Evolutionary conservation across 2,888 invertebrate species (phyloP), one percentile per base, ranked within the genome.

Genomic region (Ctenicera cuprea): DNA sequence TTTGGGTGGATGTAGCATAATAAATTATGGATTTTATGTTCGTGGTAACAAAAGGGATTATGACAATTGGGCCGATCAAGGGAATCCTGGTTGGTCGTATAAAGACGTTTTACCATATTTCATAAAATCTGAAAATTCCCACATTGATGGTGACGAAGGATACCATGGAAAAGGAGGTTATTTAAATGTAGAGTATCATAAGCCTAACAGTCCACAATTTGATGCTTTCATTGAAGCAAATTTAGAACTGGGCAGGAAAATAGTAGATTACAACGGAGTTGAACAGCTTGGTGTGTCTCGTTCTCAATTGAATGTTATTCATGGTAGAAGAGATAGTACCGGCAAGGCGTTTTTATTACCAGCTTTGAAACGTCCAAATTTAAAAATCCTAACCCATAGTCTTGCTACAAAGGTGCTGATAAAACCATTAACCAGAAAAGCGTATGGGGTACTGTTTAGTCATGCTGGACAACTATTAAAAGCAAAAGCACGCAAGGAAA

Each of bases 301-400:
- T 70, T 83, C 91, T 3, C 93, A 92, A 83, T 88, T 90, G 0
- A 93, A 91, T 59, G 88, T 92, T 79, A 88, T 91, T 57, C 88
- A 90, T 63, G 95, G 95, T 0, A 89, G 92, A 71, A 88, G 95
- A 71, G 93, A 94, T 78, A 95, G 94, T 83, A 91, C 93, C 0
- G 90, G 92, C 2, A 94, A 93, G 82, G 94, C 95, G 0, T 95
- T 94, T 84, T 86, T 95, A 12, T 89, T 90, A 77, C 94, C 95
- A 0, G 89, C 92, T 4, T 86, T 90, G 11, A 83, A 88, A 7
- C 88, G 94, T 26, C 80, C 82, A 7, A 95, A 95, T 82, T 88
- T 95, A 12, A 90, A 92, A 83, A 89, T 95, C 0, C 90, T 93
- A 0, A 92, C 92, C 84, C 88, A 89, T 77, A 91, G 94, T 8